Conservation (phyloP, 1,140 invertebrate genomes). For the Trachymyrmex cornetzi region DNA sequence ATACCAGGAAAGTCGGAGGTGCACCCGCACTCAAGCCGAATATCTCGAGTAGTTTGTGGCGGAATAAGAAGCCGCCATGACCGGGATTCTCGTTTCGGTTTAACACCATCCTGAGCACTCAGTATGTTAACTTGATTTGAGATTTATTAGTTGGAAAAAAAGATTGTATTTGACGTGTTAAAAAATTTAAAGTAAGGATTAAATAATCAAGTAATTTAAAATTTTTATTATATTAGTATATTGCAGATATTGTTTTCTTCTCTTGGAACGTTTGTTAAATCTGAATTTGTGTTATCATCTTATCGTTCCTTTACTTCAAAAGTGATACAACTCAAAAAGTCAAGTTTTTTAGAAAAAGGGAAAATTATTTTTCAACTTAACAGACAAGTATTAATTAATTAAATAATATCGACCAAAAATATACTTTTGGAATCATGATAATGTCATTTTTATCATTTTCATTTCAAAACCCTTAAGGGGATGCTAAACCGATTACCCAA, state of each 20-base stretch:
- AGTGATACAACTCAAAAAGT: no score
- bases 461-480: no score
- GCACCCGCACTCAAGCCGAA: slow-evolving; percentile 46
- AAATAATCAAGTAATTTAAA: no score
- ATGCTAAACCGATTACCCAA: no score
- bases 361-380: no score
- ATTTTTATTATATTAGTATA: background rate
- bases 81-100: slow-evolving; percentile 1
- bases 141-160: background rate
- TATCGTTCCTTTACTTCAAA: no score
- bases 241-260: background rate
- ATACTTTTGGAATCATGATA: no score
- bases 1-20: slow-evolving; percentile 54
- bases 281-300: background rate
- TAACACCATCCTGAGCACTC: background rate
- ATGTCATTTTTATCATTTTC: no score
- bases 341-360: no score
- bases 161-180: background rate
- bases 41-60: slow-evolving; percentile 44
- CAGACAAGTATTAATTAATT: no score
- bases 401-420: no score
- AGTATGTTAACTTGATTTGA: background rate
- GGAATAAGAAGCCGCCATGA: slow-evolving; percentile 35
- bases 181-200: background rate
- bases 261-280: background rate